Evolutionary conservation across 2,797 vertebrate species (phyloP).

Genomic region (Cheirogaleus major): DNA sequence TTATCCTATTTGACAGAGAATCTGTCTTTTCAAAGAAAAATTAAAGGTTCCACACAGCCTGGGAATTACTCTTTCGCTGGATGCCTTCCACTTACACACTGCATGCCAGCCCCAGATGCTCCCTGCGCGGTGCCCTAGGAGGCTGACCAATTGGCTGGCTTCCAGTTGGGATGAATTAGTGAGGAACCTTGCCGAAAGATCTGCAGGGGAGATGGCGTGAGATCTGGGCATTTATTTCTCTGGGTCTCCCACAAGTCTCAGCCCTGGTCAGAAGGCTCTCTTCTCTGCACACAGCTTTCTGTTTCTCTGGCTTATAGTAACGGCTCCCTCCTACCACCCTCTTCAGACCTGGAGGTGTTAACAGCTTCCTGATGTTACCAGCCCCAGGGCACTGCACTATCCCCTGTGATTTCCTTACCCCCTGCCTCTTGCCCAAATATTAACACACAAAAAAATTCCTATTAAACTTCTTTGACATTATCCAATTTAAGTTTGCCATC

Average conservation of each 20-base stretch:
- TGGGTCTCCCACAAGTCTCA: neutral
- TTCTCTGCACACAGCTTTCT: neutral
- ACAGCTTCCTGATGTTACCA: neutral
- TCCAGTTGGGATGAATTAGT: neutral
- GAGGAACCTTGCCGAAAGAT: neutral
- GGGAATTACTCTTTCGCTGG: neutral
- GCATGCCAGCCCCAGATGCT: neutral
- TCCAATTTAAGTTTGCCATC: constrained; percentile 59
- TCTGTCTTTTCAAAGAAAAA: constrained; percentile 22
- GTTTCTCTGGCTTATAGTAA: neutral
- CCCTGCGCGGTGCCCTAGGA: neutral
- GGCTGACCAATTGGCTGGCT: neutral
- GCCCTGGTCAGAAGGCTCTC: neutral
- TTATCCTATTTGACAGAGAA: neutral
- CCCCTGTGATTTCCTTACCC: constrained; percentile 5
- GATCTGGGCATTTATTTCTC: neutral
- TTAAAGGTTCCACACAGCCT: neutral
- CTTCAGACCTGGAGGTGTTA: neutral
- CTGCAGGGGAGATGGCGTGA: neutral
- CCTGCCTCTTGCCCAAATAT: constrained; percentile 24
- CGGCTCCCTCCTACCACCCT: neutral
- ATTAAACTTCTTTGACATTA: constrained; percentile 65
- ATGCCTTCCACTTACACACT: neutral
- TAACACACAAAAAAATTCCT: constrained; percentile 8
- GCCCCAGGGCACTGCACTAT: neutral